Conservation (phyloP, 2,888 invertebrate species). For the Octonoba sinensis region DNA sequence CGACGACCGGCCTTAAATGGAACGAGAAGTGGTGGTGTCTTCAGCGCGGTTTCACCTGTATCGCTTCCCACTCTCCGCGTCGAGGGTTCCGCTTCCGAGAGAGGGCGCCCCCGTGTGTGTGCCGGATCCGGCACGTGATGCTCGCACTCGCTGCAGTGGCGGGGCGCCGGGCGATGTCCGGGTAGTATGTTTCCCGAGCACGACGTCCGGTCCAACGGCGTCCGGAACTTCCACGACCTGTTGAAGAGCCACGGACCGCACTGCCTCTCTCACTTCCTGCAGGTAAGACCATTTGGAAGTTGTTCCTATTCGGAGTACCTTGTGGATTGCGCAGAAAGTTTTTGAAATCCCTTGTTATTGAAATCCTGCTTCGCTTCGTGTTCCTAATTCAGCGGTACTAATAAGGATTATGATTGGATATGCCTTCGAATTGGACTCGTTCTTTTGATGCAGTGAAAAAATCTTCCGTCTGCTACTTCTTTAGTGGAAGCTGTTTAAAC, state of each 20-base stretch:
- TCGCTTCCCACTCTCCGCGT: background rate
- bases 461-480: no score
- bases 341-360: no score
- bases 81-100: background rate
- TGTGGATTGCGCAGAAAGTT: no score
- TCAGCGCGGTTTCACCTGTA: background rate
- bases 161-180: slow-evolving; percentile 43
- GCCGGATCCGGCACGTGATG: background rate
- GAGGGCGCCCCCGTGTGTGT: background rate
- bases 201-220: slow-evolving; percentile 47
- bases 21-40: background rate
- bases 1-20: background rate
- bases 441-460: no score
- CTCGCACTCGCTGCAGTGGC: slow-evolving; percentile 4
- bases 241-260: slow-evolving; percentile 52
- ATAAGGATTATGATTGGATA: no score
- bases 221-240: slow-evolving; percentile 53
- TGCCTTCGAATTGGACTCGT: no score
- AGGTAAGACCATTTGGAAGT: slow-evolving; percentile 8
- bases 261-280: slow-evolving; percentile 45
- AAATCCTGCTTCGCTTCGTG: no score
- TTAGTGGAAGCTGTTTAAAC: no score
- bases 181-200: slow-evolving; percentile 60
- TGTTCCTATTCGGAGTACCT: no score
- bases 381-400: no score